phyloP scores from a whole-genome alignment of 2,113 vertebrate genomes.

The mouse (Mus musculus) region GRCm39 chr8:101456001-101456500 shows the following conservation, averaged over 20 bases:
- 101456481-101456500: not conserved
- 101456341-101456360: slow-evolving; percentile 17
- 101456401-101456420: not conserved
- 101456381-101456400: not conserved
- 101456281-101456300: not conserved
- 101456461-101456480: not conserved
- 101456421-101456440: not conserved
- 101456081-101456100: not conserved
- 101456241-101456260: not conserved
- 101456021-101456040: not conserved
- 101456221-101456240: not conserved
- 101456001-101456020: not conserved
- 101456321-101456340: not conserved
- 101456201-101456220: not conserved
- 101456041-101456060: too few relatives aligned
- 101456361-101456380: not conserved
- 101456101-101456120: not conserved
- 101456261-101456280: not conserved
- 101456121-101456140: not conserved
- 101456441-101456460: not conserved
- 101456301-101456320: not conserved
- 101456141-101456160: not conserved
- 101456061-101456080: not conserved
- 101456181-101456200: not conserved
- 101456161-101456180: not conserved